phyloP scores from a whole-genome alignment of 2,113 vertebrate genomes.

The Pao palembangensis region DNA sequence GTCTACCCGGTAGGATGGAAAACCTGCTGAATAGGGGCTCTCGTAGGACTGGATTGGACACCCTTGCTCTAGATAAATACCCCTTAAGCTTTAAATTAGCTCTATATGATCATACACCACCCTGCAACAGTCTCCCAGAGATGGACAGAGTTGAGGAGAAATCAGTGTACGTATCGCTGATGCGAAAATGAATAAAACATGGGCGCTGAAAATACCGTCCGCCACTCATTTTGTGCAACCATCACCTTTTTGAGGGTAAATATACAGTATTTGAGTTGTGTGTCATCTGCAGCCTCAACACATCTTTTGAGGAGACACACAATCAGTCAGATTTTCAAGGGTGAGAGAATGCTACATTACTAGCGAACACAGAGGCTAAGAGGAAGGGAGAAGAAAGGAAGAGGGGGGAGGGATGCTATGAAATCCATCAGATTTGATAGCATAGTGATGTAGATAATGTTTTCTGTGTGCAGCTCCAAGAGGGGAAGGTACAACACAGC shows the following conservation, averaged over 20 bases:
- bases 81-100: conserved; percentile 49
- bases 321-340: conserved; percentile 63
- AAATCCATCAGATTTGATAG: conserved; percentile 74
- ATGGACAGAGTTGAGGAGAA: conserved; percentile 31
- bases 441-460: conserved; percentile 75
- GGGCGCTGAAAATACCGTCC: conserved; percentile 39
- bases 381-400: conserved; percentile 39
- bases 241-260: conserved; percentile 65
- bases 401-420: conserved; percentile 28
- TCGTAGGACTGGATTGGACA: no score
- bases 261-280: conserved; percentile 38
- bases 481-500: conserved; percentile 59
- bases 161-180: conserved; percentile 28
- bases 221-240: conserved; percentile 57
- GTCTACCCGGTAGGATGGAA: no score
- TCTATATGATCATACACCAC: conserved; percentile 35
- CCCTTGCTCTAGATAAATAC: conserved; percentile 38
- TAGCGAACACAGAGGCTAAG: conserved; percentile 51
- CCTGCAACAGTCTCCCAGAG: conserved; percentile 26
- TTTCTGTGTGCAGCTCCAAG: conserved; percentile 68
- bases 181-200: conserved; percentile 62
- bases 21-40: no score
- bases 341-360: conserved; percentile 64
- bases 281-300: conserved; percentile 24
- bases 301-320: conserved; percentile 30